Conservation (phyloP, 2,113 vertebrate species). For the Centropus unirufus region DNA sequence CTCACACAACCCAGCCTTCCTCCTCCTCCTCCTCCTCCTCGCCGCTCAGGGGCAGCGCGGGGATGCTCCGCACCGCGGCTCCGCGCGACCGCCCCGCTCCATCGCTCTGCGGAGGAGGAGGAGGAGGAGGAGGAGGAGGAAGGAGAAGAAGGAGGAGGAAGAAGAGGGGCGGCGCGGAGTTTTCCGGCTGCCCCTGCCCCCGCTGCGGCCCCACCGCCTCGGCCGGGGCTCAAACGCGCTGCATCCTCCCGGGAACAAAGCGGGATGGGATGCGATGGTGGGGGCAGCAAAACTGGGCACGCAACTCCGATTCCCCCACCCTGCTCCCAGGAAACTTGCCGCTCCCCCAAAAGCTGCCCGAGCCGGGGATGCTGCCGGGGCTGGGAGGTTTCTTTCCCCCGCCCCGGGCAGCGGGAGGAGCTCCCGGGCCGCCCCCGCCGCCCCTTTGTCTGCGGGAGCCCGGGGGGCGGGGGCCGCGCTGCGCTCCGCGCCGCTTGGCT, state of each 20-base stretch:
- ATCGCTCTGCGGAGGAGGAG: slow-evolving; percentile 1
- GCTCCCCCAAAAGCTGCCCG: too few species aligned
- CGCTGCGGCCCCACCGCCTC: neutral
- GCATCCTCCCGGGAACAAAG: slow-evolving; percentile 2
- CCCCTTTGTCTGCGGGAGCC: slow-evolving; percentile 68
- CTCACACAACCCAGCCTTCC: neutral
- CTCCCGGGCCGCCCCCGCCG: slow-evolving; percentile 68
- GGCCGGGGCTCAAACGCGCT: neutral
- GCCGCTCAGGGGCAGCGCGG: slow-evolving; percentile 40
- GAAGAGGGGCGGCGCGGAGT: slow-evolving; percentile 51
- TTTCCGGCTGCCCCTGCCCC: slow-evolving; percentile 55
- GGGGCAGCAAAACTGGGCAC: too few species aligned
- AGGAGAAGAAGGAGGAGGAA: neutral
- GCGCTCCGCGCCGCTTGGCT: too few species aligned
- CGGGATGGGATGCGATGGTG: too few species aligned
- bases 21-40: neutral
- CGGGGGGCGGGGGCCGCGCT: neutral
- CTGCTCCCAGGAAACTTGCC: neutral
- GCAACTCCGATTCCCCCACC: neutral
- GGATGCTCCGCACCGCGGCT: neutral
- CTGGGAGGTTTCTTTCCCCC: too few species aligned
- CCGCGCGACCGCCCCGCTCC: slow-evolving; percentile 32
- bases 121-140: neutral
- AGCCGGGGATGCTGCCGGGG: too few species aligned
- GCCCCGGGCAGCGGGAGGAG: too few species aligned